These are phyloP conservation scores for Leptinotarsa haldemani DNA, from an alignment of 2,888 invertebrate species.

Conservation along the genomic window DNA sequence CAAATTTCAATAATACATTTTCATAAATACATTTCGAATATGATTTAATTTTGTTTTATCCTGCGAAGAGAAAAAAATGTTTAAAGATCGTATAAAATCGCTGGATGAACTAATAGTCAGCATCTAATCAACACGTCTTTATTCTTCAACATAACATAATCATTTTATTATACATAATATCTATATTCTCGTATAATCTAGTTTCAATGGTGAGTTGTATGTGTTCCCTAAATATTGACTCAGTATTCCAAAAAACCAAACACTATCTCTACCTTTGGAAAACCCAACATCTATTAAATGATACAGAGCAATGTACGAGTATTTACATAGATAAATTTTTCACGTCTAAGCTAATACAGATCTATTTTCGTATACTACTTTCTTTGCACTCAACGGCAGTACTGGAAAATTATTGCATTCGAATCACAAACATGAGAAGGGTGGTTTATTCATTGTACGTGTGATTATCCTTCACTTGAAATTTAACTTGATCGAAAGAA, in stretches of 20 bases:
- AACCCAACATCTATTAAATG: conserved; percentile 5
- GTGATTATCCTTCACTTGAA: too few relatives aligned
- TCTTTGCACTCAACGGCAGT: background rate
- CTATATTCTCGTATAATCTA: conserved; percentile 17
- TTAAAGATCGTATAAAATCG: background rate
- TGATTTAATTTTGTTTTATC: too few relatives aligned
- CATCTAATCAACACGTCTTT: conserved; percentile 31
- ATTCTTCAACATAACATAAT: conserved; percentile 36
- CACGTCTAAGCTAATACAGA: conserved; percentile 1
- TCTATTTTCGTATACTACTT: conserved; percentile 3
- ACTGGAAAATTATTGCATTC: conserved; percentile 3
- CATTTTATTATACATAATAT: conserved; percentile 32
- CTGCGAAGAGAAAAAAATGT: too few relatives aligned
- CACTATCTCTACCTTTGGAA: conserved; percentile 4
- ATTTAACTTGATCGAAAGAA: too few relatives aligned
- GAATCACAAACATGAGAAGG: background rate
- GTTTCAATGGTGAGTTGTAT: conserved; percentile 22
- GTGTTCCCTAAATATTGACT: conserved; percentile 38
- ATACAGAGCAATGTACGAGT: background rate
- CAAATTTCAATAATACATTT: too few relatives aligned
- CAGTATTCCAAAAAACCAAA: conserved; percentile 20
- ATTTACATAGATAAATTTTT: conserved; percentile 3
- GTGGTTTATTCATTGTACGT: too few relatives aligned
- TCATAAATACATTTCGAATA: too few relatives aligned
- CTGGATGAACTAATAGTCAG: conserved; percentile 5